Percentiles rank a stretch among this genome's conserved stretches.
Evolutionary conservation across 2,113 vertebrate genomes (phyloP).

Genomic region (Pluvianellus socialis): DNA sequence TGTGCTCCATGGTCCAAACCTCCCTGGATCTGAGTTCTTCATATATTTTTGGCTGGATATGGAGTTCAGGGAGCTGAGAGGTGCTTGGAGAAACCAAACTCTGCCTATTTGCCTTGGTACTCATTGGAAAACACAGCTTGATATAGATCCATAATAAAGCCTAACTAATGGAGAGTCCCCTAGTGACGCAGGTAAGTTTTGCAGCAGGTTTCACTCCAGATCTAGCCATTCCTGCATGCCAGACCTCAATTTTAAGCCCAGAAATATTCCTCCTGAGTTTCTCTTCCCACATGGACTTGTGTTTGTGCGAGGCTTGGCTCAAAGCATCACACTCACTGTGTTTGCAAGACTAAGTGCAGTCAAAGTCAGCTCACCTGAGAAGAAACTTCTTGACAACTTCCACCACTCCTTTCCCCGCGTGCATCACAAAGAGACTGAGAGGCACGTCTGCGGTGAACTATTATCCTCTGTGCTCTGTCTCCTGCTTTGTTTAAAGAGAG

Average conservation of each 20-base stretch:
- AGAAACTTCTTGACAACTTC: conserved; percentile 8
- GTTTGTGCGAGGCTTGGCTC: not conserved
- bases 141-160: not conserved
- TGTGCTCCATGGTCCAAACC: not conserved
- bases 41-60: not conserved
- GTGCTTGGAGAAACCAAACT: not conserved
- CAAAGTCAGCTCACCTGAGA: not conserved
- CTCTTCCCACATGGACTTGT: not conserved
- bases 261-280: not conserved
- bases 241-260: not conserved
- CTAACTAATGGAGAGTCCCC: not conserved
- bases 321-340: not conserved
- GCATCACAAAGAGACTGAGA: not conserved
- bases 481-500: conserved; percentile 68
- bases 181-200: not conserved
- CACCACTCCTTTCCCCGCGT: not conserved
- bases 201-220: not conserved
- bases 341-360: not conserved
- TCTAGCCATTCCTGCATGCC: not conserved
- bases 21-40: not conserved
- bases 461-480: conserved; percentile 40
- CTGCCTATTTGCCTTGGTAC: not conserved
- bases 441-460: conserved; percentile 32
- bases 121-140: not conserved
- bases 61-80: not conserved